Conservation (phyloP, 1,140 invertebrate genomes). For the Mizuhopecten yessoensis region DNA sequence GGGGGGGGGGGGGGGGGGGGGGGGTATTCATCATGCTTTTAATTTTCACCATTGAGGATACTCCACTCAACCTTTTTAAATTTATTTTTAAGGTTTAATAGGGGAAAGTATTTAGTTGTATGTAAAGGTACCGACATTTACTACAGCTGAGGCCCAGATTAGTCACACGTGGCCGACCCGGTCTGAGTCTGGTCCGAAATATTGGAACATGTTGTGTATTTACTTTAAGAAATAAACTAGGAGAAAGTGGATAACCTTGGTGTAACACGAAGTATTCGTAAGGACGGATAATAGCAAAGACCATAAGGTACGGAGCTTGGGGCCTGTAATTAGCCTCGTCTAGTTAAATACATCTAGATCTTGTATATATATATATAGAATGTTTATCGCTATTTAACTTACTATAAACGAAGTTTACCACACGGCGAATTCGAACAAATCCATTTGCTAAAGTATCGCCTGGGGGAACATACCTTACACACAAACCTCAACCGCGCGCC, state of each 20-base stretch:
- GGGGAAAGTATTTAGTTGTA: neutral
- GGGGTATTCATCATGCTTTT: too few species aligned
- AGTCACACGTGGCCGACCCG: neutral
- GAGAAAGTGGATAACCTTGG: neutral
- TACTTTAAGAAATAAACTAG: neutral
- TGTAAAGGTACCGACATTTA: neutral
- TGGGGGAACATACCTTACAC: neutral
- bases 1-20: too few species aligned
- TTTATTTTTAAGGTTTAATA: neutral
- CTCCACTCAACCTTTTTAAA: neutral
- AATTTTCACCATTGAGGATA: too few species aligned
- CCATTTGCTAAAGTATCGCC: neutral
- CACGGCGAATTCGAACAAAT: neutral
- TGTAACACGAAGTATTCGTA: neutral
- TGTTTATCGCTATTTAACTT: neutral
- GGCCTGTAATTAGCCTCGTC: neutral
- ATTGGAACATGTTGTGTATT: neutral
- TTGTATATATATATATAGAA: too few species aligned
- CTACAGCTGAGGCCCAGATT: neutral
- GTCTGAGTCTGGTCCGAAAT: neutral
- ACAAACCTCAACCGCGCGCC: neutral
- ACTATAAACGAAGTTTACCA: neutral
- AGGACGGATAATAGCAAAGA: neutral
- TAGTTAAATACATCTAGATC: too few species aligned
- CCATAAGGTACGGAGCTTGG: too few species aligned